phyloP scores from a whole-genome alignment of 1,140 invertebrate genomes.

The Drosophila littoralis region DNA sequence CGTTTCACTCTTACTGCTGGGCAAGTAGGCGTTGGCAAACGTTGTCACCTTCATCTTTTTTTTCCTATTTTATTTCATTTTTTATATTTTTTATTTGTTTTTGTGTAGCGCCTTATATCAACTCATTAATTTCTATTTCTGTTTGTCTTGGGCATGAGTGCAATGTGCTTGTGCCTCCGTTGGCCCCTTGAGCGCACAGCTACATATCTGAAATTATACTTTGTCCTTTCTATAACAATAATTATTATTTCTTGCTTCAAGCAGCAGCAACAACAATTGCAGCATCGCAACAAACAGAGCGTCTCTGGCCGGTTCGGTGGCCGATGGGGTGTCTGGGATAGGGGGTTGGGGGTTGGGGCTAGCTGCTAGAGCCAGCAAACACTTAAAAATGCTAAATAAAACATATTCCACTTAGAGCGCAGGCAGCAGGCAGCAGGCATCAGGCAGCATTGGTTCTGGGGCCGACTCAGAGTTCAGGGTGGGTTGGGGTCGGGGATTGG shows the following conservation, averaged over 20 bases:
- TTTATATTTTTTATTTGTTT: slow-evolving; percentile 1
- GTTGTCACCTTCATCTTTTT: slow-evolving; percentile 37
- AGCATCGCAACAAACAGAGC: slow-evolving; percentile 49
- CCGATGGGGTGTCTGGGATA: slow-evolving; percentile 13
- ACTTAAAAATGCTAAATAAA: slow-evolving; percentile 83
- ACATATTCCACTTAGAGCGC: slow-evolving; percentile 78
- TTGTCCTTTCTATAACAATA: slow-evolving; percentile 83
- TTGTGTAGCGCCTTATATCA: slow-evolving; percentile 66
- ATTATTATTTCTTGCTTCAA: slow-evolving; percentile 80
- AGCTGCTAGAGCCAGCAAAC: slow-evolving; percentile 67
- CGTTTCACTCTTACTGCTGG: slow-evolving; percentile 5
- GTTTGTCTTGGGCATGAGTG: slow-evolving; percentile 68
- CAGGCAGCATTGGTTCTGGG: slow-evolving; percentile 6
- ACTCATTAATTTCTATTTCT: slow-evolving; percentile 83
- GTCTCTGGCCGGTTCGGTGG: slow-evolving; percentile 31
- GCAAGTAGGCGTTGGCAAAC: slow-evolving; percentile 9
- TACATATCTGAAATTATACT: slow-evolving; percentile 82
- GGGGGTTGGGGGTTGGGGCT: background rate
- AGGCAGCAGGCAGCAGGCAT: slow-evolving; percentile 24
- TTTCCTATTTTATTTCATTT: slow-evolving; percentile 9
- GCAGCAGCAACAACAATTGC: slow-evolving; percentile 52
- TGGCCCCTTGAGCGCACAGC: slow-evolving; percentile 49
- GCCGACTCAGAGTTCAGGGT: background rate
- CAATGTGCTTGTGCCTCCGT: slow-evolving; percentile 48
- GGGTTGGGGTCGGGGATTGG: background rate